A percentile compares a stretch with the other conserved stretches of the same genome.
Conservation (phyloP, 35 echinoderm and acorn worm genomes). For the Holothuria glaberrima region DNA sequence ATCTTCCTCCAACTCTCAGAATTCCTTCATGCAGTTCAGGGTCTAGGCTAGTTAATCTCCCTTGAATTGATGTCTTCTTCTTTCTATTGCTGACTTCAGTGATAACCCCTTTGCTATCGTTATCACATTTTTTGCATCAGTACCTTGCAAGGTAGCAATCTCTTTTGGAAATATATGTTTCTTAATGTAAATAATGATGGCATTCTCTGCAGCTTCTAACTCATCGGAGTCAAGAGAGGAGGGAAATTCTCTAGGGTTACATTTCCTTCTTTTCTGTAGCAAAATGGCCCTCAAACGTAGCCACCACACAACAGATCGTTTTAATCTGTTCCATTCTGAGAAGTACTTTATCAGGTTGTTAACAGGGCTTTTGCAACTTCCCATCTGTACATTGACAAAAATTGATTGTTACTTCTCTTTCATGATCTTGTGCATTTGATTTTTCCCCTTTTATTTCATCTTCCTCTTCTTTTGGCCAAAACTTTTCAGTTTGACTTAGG, state of each 20-base stretch:
- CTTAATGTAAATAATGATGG: conserved; percentile 39
- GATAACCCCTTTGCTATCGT: conserved; percentile 9
- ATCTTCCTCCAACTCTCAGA: conserved; percentile 68
- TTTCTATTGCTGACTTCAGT: conserved; percentile 15
- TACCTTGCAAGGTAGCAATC: not conserved
- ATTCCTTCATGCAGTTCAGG: conserved; percentile 58
- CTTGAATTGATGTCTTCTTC: not conserved
- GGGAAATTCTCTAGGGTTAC: not conserved
- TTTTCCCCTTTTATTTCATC: not conserved
- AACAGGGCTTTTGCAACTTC: not conserved
- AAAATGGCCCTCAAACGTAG: conserved; percentile 11
- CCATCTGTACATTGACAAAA: not conserved
- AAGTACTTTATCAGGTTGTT: conserved; percentile 25
- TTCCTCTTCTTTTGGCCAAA: conserved; percentile 30
- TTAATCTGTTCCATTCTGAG: conserved; percentile 43
- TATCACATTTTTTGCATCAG: not conserved
- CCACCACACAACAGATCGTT: conserved; percentile 49
- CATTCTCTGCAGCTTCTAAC: conserved; percentile 44
- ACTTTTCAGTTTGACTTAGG: not conserved
- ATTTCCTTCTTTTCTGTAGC: not conserved
- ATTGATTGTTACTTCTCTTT: not conserved
- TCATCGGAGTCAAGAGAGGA: not conserved
- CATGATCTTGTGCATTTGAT: not conserved
- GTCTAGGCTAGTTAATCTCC: conserved; percentile 22
- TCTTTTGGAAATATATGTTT: conserved; percentile 35